These are phyloP conservation scores for Akabosia matsudoensis DNA, from an alignment of 1,140 invertebrate species.

Conservation along the genomic window DNA sequence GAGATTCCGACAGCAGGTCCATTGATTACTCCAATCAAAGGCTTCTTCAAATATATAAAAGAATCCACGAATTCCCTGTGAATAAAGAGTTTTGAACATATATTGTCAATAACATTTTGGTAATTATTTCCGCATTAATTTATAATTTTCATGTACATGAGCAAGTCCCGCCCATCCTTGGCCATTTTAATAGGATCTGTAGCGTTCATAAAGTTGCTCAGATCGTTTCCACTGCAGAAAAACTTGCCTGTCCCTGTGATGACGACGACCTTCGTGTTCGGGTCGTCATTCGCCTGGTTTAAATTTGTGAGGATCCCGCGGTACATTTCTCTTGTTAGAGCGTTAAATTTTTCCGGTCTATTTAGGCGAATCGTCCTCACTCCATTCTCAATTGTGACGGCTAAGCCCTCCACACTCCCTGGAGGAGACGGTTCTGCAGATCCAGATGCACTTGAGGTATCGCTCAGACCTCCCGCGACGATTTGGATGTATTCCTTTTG, in stretches of 20 bases:
- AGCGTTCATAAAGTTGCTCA: slow-evolving; percentile 56
- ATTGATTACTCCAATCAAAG: slow-evolving; percentile 61
- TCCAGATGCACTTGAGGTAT: background rate
- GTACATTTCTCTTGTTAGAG: slow-evolving; percentile 60
- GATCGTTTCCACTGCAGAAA: slow-evolving; percentile 64
- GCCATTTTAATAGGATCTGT: slow-evolving; percentile 50
- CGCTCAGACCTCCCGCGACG: slow-evolving; percentile 4
- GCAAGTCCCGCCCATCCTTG: slow-evolving; percentile 10
- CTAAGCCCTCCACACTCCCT: slow-evolving; percentile 24
- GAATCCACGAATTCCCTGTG: slow-evolving; percentile 57
- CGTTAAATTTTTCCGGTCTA: slow-evolving; percentile 59
- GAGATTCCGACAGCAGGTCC: slow-evolving; percentile 64
- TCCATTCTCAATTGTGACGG: slow-evolving; percentile 50
- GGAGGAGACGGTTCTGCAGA: background rate
- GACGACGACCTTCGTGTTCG: slow-evolving; percentile 53
- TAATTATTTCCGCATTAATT: too few relatives aligned
- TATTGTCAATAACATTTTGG: background rate
- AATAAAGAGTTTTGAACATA: slow-evolving; percentile 28
- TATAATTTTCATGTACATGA: too few relatives aligned
- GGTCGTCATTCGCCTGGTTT: slow-evolving; percentile 55
- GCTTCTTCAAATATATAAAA: slow-evolving; percentile 64
- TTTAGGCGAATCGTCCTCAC: slow-evolving; percentile 55
- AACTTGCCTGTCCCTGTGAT: slow-evolving; percentile 59
- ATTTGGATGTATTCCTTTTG: slow-evolving; percentile 35
- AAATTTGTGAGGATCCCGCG: slow-evolving; percentile 52